A percentile compares a stretch with the other conserved stretches of the same genome.
phyloP scores from a whole-genome alignment of 92 coral and sea anemone species.

The Epizoanthus illoricatus region DNA sequence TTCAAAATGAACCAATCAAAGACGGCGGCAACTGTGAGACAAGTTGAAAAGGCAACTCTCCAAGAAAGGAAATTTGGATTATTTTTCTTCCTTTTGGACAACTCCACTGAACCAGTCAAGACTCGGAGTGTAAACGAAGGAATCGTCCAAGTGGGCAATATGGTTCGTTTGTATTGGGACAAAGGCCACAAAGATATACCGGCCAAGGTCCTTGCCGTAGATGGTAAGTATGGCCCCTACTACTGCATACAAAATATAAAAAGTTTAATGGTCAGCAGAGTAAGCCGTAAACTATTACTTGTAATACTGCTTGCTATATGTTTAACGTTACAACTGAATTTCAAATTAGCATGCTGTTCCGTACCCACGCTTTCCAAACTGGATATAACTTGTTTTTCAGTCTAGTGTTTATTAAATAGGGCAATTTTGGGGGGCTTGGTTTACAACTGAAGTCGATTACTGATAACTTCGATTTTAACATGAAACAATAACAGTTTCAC shows the following conservation, averaged over 20 bases:
- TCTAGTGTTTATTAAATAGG: too few species aligned
- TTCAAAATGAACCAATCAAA: background rate
- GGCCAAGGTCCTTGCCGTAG: slow-evolving; percentile 9
- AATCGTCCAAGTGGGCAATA: slow-evolving; percentile 11
- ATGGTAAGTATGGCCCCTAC: slow-evolving; percentile 13
- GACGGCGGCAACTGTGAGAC: background rate
- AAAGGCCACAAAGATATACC: slow-evolving; percentile 3
- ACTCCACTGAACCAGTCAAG: background rate
- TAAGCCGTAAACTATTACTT: too few species aligned
- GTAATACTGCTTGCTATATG: background rate
- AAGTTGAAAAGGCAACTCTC: background rate
- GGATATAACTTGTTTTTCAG: too few species aligned
- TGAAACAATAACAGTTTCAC: background rate
- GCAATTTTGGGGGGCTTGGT: too few species aligned
- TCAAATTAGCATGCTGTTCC: too few species aligned
- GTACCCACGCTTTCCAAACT: too few species aligned
- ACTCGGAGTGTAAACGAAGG: slow-evolving; percentile 1
- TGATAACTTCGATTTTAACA: too few species aligned
- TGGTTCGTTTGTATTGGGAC: slow-evolving; percentile 19
- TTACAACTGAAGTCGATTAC: too few species aligned
- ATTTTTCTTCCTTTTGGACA: slow-evolving; percentile 27
- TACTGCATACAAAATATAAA: background rate
- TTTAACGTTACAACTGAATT: too few species aligned
- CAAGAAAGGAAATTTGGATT: slow-evolving; percentile 23
- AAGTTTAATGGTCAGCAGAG: background rate